Conservation (phyloP, 2,888 invertebrate genomes). For the Willowsia nigromaculata region DNA sequence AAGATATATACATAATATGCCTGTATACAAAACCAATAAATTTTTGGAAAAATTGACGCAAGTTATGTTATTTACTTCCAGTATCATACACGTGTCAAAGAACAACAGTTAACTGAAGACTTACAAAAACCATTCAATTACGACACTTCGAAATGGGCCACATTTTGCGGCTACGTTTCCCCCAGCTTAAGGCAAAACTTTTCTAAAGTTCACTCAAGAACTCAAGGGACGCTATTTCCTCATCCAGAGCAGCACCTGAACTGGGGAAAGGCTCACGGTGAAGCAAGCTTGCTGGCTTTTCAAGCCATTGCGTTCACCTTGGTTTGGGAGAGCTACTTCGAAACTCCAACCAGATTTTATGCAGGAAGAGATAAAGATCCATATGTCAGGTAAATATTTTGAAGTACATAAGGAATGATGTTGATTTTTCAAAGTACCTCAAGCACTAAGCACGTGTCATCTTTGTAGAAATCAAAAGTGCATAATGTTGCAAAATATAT, state of each 20-base stretch:
- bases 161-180: constrained; percentile 64
- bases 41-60: too few species aligned
- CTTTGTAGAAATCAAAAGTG: too few species aligned
- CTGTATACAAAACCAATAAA: too few species aligned
- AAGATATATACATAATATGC: too few species aligned
- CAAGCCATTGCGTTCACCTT: constrained; percentile 66
- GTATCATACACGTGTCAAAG: background rate
- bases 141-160: constrained; percentile 34
- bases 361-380: constrained; percentile 46
- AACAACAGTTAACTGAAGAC: background rate
- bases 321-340: constrained; percentile 56
- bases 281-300: constrained; percentile 62
- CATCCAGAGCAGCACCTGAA: constrained; percentile 68
- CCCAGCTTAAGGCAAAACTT: constrained; percentile 64
- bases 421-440: too few species aligned
- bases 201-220: constrained; percentile 9
- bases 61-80: background rate
- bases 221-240: constrained; percentile 39
- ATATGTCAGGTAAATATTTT: background rate
- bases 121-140: constrained; percentile 24
- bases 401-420: too few species aligned
- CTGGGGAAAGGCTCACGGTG: constrained; percentile 15
- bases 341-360: constrained; percentile 16
- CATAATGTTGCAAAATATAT: too few species aligned
- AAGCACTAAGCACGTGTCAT: too few species aligned